Evolutionary conservation across 2,113 vertebrate species (phyloP).

Genomic region (Heptranchias perlo): DNA sequence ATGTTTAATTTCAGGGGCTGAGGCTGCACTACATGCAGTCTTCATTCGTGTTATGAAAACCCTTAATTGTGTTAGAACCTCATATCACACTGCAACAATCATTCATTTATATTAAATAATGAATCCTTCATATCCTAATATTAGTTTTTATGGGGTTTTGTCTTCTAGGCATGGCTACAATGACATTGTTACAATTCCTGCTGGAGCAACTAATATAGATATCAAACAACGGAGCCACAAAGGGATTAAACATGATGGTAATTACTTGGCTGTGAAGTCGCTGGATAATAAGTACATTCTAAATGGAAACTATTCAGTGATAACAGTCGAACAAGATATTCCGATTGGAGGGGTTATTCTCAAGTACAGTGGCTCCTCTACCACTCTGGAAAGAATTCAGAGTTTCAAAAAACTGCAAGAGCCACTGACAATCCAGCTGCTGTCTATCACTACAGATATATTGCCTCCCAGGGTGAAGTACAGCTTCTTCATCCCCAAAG

Average conservation of each 20-base stretch:
- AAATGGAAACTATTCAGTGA: conserved; percentile 85
- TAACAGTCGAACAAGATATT: conserved; percentile 86
- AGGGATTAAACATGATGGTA: conserved; percentile 78
- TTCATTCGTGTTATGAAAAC: background rate
- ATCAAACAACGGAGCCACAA: conserved; percentile 86
- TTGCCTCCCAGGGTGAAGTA: conserved; percentile 78
- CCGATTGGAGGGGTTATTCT: conserved; percentile 77
- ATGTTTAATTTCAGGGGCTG: background rate
- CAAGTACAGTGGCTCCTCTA: conserved; percentile 89
- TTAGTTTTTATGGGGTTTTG: conserved; percentile 24
- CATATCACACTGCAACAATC: background rate
- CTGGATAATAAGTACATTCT: conserved; percentile 76
- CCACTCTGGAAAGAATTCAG: conserved; percentile 84
- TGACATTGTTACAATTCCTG: conserved; percentile 85
- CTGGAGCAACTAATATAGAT: conserved; percentile 87
- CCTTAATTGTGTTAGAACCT: background rate
- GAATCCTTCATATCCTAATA: background rate
- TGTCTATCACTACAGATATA: conserved; percentile 67
- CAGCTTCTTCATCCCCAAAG: conserved; percentile 82
- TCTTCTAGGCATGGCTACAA: conserved; percentile 79
- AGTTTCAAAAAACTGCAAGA: conserved; percentile 79
- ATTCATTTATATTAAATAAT: background rate
- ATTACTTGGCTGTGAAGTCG: conserved; percentile 80
- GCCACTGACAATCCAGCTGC: conserved; percentile 75
- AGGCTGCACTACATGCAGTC: background rate